Conservation (phyloP, 2,113 vertebrate genomes). For the Silurus meridionalis region DNA sequence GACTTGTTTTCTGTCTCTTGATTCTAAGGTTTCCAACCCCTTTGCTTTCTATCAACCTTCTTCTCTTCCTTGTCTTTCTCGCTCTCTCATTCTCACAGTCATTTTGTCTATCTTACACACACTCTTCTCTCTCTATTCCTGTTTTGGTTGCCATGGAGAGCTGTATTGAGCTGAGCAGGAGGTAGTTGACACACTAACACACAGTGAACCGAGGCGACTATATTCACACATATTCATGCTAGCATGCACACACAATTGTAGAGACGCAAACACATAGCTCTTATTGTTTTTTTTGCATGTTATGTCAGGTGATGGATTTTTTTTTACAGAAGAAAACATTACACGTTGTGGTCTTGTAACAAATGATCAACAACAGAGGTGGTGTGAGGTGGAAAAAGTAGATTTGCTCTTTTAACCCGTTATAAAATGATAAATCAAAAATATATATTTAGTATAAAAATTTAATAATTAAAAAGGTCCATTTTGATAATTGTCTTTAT, state of each 20-base stretch:
- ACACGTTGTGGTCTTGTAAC: not conserved
- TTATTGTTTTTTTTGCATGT: not conserved
- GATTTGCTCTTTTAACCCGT: not conserved
- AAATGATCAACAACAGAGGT: not conserved
- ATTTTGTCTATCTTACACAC: constrained; percentile 7
- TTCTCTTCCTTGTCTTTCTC: not conserved
- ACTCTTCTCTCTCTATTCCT: constrained; percentile 25
- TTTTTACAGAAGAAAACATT: not conserved
- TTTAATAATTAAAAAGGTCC: not conserved
- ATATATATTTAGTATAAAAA: no score
- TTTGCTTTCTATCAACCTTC: not conserved
- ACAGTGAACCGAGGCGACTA: constrained; percentile 51
- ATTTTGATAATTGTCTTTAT: not conserved
- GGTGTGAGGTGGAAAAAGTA: not conserved
- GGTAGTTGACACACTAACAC: constrained; percentile 50
- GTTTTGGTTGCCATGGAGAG: constrained; percentile 68
- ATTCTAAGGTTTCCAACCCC: not conserved
- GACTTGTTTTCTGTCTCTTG: not conserved
- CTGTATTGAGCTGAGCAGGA: constrained; percentile 57
- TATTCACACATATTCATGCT: constrained; percentile 26
- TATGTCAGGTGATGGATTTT: not conserved
- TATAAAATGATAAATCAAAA: not conserved
- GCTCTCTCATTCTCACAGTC: not conserved
- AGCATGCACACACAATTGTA: constrained; percentile 25
- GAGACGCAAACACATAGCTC: not conserved